phyloP scores from a whole-genome alignment of 2,113 vertebrate genomes.

The Dasyprocta punctata region DNA sequence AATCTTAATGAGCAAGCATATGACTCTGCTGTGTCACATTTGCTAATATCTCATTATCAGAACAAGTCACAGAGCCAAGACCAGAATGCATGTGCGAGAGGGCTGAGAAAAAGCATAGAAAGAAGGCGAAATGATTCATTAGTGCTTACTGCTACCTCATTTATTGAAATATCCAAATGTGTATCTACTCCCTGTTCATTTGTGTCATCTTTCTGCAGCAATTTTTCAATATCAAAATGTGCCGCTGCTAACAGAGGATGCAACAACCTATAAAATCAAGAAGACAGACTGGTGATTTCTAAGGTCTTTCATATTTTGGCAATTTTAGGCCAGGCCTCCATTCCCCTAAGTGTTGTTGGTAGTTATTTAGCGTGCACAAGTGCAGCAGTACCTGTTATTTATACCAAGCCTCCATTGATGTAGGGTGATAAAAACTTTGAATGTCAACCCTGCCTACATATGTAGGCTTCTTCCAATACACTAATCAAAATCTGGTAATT shows the following conservation, averaged over 20 bases:
- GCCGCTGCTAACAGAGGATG: neutral
- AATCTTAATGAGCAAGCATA: neutral
- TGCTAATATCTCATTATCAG: neutral
- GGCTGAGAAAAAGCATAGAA: neutral
- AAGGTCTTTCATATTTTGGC: neutral
- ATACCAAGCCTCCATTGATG: neutral
- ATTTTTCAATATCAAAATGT: neutral
- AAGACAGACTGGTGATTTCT: neutral
- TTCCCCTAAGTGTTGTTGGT: neutral
- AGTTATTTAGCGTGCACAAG: neutral
- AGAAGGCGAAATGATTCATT: neutral
- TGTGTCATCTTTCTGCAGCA: neutral
- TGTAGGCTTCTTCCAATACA: neutral
- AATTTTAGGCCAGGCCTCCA: neutral
- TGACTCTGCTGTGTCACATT: constrained; percentile 32
- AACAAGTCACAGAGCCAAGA: neutral
- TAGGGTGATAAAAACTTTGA: neutral
- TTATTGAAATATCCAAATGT: neutral
- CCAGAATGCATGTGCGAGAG: neutral
- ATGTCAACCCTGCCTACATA: neutral
- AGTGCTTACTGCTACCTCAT: neutral
- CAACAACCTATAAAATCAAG: neutral
- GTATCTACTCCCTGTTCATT: neutral
- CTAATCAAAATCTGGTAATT: neutral
- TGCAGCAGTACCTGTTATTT: neutral